These are phyloP conservation scores for Synergus japonicus DNA, from an alignment of 2,888 invertebrate species.

Conservation along the genomic window DNA sequence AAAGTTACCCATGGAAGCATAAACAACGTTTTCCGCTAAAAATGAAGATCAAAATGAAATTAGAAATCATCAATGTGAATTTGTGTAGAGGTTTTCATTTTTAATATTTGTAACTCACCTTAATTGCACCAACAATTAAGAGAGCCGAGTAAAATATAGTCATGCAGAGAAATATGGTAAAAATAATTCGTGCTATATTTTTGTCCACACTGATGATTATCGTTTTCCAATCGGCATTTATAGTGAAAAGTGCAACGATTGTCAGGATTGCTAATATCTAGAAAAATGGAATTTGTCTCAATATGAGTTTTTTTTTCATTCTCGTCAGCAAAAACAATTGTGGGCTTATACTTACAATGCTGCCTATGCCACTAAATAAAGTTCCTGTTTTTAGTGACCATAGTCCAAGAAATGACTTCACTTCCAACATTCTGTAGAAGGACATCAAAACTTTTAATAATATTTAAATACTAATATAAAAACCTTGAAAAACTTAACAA, in stretches of 20 bases:
- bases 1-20: slow-evolving; percentile 92
- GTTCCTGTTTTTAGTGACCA: slow-evolving; percentile 87
- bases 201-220: slow-evolving; percentile 86
- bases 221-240: slow-evolving; percentile 86
- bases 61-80: background rate
- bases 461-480: background rate
- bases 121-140: slow-evolving; percentile 86
- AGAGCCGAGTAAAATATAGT: slow-evolving; percentile 89
- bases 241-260: slow-evolving; percentile 84
- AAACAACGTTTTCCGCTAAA: slow-evolving; percentile 88
- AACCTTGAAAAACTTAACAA: background rate
- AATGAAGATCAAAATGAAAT: slow-evolving; percentile 48
- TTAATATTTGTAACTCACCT: slow-evolving; percentile 79
- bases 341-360: slow-evolving; percentile 81
- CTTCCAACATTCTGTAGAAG: slow-evolving; percentile 76
- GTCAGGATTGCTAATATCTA: slow-evolving; percentile 84
- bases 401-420: slow-evolving; percentile 86
- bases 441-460: background rate
- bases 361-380: slow-evolving; percentile 84
- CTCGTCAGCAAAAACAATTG: background rate
- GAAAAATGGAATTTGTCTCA: slow-evolving; percentile 55
- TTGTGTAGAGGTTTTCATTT: background rate
- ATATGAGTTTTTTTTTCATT: background rate
- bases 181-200: slow-evolving; percentile 86
- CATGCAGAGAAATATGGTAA: slow-evolving; percentile 89